Evolutionary conservation across 92 coral and sea anemone genomes (phyloP).

Genomic region (Desmophyllum pertusum): DNA sequence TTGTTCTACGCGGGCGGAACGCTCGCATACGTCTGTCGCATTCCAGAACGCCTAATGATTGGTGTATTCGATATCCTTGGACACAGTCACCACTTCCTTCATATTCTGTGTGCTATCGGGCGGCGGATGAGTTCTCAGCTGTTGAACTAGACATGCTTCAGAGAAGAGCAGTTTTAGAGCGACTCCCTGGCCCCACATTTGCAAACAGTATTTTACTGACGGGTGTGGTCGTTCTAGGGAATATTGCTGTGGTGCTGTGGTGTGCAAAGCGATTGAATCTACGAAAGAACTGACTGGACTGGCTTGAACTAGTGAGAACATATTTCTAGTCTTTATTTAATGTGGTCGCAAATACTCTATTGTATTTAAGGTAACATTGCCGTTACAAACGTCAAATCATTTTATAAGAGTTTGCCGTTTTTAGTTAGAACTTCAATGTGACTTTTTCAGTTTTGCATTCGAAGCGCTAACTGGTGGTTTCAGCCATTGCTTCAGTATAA

Average conservation of each 20-base stretch:
- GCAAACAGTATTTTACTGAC: constrained; percentile 67
- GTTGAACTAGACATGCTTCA: constrained; percentile 77
- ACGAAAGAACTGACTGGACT: background rate
- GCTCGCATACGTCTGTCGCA: constrained; percentile 64
- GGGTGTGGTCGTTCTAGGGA: constrained; percentile 52
- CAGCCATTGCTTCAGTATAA: no score
- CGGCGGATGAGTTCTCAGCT: constrained; percentile 83
- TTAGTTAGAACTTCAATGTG: background rate
- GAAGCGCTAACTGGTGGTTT: no score
- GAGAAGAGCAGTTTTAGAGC: constrained; percentile 52
- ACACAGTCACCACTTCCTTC: constrained; percentile 96
- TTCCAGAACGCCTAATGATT: constrained; percentile 85
- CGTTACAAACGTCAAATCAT: no score
- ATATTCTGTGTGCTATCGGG: constrained; percentile 85
- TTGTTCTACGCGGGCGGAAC: constrained; percentile 66
- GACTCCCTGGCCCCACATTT: constrained; percentile 58
- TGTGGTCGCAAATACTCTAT: no score
- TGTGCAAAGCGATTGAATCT: constrained; percentile 53
- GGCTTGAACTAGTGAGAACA: no score
- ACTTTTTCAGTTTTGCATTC: no score
- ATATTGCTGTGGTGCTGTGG: constrained; percentile 59
- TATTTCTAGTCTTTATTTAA: no score
- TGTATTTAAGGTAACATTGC: no score
- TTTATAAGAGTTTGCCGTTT: no score
- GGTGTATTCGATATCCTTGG: constrained; percentile 87